These are phyloP conservation scores for Macroglossus sobrinus DNA, from an alignment of 2,113 vertebrate genomes.

Conservation along the genomic window DNA sequence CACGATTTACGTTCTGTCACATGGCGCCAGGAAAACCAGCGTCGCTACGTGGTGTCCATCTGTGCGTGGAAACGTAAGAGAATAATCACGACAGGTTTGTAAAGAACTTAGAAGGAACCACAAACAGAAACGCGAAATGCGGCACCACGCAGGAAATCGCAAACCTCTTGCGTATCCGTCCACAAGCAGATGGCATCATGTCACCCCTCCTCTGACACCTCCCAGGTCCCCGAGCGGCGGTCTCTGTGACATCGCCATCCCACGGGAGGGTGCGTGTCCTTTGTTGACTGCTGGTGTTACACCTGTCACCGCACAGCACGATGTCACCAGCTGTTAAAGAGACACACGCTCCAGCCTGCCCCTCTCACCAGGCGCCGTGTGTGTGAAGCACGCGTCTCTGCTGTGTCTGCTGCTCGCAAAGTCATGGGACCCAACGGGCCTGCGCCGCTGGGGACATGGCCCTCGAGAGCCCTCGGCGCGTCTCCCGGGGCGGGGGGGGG, in stretches of 20 bases:
- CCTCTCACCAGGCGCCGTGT: background rate
- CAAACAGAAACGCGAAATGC: background rate
- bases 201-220: background rate
- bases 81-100: background rate
- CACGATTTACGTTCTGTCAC: background rate
- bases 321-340: background rate
- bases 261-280: background rate
- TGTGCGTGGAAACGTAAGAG: background rate
- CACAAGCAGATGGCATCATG: background rate
- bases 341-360: background rate
- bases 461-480: background rate
- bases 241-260: background rate
- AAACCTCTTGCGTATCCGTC: background rate
- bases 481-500: too few species aligned
- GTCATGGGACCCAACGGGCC: fast-evolving
- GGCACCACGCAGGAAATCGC: background rate
- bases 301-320: background rate
- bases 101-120: background rate
- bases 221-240: background rate
- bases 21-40: too few species aligned
- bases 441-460: fast-evolving
- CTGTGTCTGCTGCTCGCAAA: background rate
- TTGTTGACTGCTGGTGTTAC: background rate
- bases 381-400: background rate
- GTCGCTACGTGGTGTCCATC: too few species aligned